Evolutionary conservation across 2,113 vertebrate genomes (phyloP).

Genomic region (Aythya baeri): DNA sequence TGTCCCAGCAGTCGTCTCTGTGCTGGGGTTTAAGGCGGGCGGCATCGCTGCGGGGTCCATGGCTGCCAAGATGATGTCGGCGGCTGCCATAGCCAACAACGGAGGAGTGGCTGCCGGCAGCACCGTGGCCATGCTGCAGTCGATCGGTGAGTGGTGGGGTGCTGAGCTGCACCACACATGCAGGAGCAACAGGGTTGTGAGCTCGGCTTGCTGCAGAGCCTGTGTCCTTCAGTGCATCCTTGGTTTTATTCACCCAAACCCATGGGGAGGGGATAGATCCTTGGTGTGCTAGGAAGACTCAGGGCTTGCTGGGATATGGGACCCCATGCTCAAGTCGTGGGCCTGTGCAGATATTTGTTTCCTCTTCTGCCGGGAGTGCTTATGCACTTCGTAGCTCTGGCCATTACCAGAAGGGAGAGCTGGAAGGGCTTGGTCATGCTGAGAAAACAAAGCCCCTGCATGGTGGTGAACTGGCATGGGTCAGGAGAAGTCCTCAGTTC

Average conservation of each 20-base stretch:
- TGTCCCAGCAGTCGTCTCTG: rapidly evolving
- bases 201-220: not conserved
- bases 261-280: not conserved
- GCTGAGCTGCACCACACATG: not conserved
- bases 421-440: not conserved
- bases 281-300: too few relatives aligned
- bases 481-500: too few relatives aligned
- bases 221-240: rapidly evolving
- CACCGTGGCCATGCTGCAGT: not conserved
- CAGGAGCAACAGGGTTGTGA: rapidly evolving
- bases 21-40: rapidly evolving
- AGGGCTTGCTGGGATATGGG: too few relatives aligned
- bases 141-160: not conserved
- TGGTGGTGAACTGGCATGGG: too few relatives aligned
- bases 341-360: too few relatives aligned
- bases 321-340: too few relatives aligned
- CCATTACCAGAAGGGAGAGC: not conserved
- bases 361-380: too few relatives aligned
- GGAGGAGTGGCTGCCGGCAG: not conserved
- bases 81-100: not conserved
- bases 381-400: not conserved
- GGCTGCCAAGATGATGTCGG: not conserved
- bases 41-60: not conserved
- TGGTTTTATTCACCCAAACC: rapidly evolving
- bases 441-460: too few relatives aligned